Base-by-base conservation (phyloP, 1,140 invertebrate species). In the Cyrtorhinus lividipennis region DNA sequence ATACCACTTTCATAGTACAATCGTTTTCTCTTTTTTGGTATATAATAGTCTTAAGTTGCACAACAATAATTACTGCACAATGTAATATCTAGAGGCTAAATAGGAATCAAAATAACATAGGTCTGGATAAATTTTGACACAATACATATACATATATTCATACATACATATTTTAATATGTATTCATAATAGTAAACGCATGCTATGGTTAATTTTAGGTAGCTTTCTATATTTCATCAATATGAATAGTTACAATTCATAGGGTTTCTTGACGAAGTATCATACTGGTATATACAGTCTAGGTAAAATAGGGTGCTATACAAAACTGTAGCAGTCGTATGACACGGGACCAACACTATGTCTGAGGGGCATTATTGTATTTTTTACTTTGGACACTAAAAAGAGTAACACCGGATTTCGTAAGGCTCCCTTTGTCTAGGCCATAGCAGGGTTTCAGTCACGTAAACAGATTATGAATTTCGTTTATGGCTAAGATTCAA, bases 51-150 rank as follows among this genome's bases (percentile, higher is more conserved):
- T 59, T 60, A 59, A 59, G 62, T 64, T 64, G 62, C 62, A 64
- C 62, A 64, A 64, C 62, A 64, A 64, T 64, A 63, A 60, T 60
- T 64, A 59, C 53, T 64, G 62, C 62, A 59, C 62, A 64, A 53
- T 26, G 26, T 59, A 59, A 20, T 60, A 44, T 25, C 62, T 64
- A 64, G 60, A 46, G 53, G 38, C 62, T 64, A 64, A 64, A 48
- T 64, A 64, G 62, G 62, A 64, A 64, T 64, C 62, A 64, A 64
- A 59, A 64, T 64, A 64, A 64, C 18, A 64, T 53, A 64, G 23
- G 57, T 60, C 25, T 59, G 58, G 20, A 60, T 64, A 64, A 63
- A 64, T 59, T 46, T 64, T 59, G 62, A 57, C 44, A 60, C 62
- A 64, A 53, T 64, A 64, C 62, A 64, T 56, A 59, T 63, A 26